Percentiles rank a stretch among this genome's conserved stretches.
Evolutionary conservation across 1,140 invertebrate species (phyloP).

Genomic region (Zaprionus camerounensis): DNA sequence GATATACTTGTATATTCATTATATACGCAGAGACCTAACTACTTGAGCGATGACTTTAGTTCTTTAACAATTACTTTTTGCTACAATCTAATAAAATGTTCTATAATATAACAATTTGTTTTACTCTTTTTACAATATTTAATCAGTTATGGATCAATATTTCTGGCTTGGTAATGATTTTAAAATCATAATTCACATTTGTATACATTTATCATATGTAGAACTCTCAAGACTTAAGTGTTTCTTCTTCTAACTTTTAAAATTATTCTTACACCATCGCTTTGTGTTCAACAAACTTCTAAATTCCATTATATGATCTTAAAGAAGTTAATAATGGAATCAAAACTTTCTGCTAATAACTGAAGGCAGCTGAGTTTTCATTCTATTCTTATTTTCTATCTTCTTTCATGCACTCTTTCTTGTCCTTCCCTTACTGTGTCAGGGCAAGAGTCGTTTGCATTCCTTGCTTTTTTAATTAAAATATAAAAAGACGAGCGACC

Average conservation of each 20-base stretch:
- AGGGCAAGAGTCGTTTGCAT: conserved; percentile 27
- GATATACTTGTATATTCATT: conserved; percentile 16
- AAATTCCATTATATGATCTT: not conserved
- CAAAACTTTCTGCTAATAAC: conserved; percentile 9
- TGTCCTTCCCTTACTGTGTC: conserved; percentile 29
- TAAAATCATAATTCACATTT: too few relatives aligned
- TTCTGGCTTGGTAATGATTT: too few relatives aligned
- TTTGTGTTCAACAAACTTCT: not conserved
- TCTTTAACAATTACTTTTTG: not conserved
- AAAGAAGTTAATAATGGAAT: not conserved
- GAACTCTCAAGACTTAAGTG: too few relatives aligned
- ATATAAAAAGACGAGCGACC: conserved; percentile 66
- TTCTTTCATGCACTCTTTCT: conserved; percentile 1
- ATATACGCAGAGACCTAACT: not conserved
- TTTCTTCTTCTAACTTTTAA: too few relatives aligned
- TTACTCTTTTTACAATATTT: not conserved
- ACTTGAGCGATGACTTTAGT: not conserved
- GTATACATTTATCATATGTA: too few relatives aligned
- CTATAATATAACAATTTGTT: not conserved
- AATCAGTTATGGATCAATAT: too few relatives aligned
- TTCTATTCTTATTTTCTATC: not conserved
- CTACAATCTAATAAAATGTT: not conserved
- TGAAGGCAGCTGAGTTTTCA: not conserved
- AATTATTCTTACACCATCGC: too few relatives aligned
- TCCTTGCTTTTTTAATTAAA: conserved; percentile 78